Evolutionary conservation across 2,113 vertebrate species (phyloP).

Genomic region (Echinops telfairi): DNA sequence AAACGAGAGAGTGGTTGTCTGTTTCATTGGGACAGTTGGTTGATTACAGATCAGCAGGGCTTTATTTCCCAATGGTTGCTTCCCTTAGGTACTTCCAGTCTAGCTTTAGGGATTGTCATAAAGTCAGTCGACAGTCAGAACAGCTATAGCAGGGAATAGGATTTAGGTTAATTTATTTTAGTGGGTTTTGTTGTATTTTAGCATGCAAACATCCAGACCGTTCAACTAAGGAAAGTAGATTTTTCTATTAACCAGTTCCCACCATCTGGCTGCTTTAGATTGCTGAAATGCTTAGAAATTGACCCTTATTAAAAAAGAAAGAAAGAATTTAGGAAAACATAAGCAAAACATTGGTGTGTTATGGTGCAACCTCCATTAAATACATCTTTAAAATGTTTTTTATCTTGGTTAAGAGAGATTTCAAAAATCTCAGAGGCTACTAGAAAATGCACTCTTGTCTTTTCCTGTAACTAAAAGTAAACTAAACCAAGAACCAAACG

Average conservation of each 20-base stretch:
- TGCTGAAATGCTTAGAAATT: not conserved
- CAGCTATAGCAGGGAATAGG: not conserved
- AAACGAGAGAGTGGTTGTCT: constrained; percentile 72
- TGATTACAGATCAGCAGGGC: constrained; percentile 66
- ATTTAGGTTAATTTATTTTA: constrained; percentile 1
- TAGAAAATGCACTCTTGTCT: not conserved
- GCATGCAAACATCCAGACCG: not conserved
- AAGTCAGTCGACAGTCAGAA: constrained; percentile 18
- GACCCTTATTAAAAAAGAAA: not conserved
- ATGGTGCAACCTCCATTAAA: not conserved
- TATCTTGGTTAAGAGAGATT: not conserved
- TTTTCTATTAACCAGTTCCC: not conserved
- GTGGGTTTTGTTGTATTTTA: not conserved
- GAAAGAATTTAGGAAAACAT: not conserved
- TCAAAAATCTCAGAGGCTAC: not conserved
- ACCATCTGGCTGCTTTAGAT: not conserved
- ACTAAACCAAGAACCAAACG: no score
- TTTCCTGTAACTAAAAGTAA: not conserved
- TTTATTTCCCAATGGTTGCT: constrained; percentile 51
- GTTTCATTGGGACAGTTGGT: constrained; percentile 64
- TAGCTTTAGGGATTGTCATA: constrained; percentile 6
- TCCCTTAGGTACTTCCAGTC: constrained; percentile 48
- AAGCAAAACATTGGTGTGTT: not conserved
- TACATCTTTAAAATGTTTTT: not conserved
- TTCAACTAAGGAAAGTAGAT: constrained; percentile 3